A percentile compares a stretch with the other conserved stretches of the same genome.
Conservation (phyloP, 2,888 invertebrate species). For the Ernsta delagoae region DNA sequence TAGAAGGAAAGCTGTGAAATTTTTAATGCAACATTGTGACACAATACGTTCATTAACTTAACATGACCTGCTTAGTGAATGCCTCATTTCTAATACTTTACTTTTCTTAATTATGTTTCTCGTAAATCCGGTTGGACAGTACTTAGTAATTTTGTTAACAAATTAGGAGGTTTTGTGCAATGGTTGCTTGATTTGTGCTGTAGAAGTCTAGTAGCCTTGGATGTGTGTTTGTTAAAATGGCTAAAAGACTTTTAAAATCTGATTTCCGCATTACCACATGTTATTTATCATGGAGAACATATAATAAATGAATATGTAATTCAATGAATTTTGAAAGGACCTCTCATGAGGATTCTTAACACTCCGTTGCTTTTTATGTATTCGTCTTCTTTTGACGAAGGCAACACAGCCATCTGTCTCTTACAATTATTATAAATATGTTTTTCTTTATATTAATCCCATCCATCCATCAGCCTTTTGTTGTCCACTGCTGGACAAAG, state of each 20-base stretch:
- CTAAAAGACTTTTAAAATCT: background rate
- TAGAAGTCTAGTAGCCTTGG: background rate
- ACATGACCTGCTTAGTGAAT: constrained; percentile 13
- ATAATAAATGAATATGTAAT: no score
- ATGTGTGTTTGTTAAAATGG: background rate
- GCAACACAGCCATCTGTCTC: no score
- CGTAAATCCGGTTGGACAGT: background rate
- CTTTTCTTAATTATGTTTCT: constrained; percentile 1
- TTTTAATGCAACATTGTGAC: constrained; percentile 10
- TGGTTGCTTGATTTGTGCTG: background rate
- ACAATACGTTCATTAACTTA: constrained; percentile 9
- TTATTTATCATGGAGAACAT: no score
- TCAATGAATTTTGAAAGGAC: no score
- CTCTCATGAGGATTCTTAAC: no score
- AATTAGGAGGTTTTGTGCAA: background rate
- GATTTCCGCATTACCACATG: no score
- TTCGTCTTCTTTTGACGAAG: no score
- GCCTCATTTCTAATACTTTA: constrained; percentile 4
- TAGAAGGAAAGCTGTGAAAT: background rate
- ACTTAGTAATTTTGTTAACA: background rate
- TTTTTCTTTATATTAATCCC: no score
- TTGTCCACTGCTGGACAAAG: no score
- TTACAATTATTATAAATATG: no score
- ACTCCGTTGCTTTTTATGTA: no score
- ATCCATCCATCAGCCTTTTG: no score